Percentiles rank a stretch among this genome's conserved stretches.
Conservation (phyloP, 2,113 vertebrate genomes). For the Prunella fulvescens region DNA sequence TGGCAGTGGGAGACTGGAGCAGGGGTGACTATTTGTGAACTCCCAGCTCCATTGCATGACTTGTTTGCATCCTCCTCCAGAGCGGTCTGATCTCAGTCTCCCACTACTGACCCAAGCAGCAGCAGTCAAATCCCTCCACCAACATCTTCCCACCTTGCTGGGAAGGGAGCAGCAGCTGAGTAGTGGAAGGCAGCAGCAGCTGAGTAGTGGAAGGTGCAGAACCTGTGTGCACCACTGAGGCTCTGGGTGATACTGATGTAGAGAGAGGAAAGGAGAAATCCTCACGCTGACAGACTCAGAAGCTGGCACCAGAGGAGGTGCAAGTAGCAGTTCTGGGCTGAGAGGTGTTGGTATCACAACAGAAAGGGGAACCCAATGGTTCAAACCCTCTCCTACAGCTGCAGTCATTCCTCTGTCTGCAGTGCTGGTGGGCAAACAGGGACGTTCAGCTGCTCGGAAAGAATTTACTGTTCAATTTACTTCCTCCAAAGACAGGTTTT, state of each 20-base stretch:
- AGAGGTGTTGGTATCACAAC: not conserved
- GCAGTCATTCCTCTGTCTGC: not conserved
- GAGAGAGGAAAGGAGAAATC: not conserved
- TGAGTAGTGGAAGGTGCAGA: not conserved
- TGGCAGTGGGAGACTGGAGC: not conserved
- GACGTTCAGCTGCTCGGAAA: not conserved
- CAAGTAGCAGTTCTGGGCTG: not conserved
- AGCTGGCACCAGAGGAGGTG: not conserved
- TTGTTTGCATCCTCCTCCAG: not conserved
- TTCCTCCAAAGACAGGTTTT: not conserved
- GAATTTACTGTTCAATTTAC: not conserved
- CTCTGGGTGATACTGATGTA: not conserved
- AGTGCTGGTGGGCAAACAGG: not conserved
- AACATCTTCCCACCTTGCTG: not conserved
- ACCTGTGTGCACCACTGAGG: not conserved
- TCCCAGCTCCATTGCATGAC: not conserved
- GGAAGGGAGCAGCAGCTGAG: not conserved
- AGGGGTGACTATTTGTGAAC: not conserved
- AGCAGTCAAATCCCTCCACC: not conserved
- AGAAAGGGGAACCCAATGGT: fast-evolving
- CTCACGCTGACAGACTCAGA: not conserved
- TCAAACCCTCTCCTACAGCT: not conserved
- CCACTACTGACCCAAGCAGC: not conserved
- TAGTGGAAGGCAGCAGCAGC: not conserved
- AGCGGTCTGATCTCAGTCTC: not conserved